Percentiles rank a stretch among this genome's conserved stretches.
These are phyloP conservation scores for Chrysopilus asiliformis DNA, from an alignment of 2,888 invertebrate species.

Conservation along the genomic window DNA sequence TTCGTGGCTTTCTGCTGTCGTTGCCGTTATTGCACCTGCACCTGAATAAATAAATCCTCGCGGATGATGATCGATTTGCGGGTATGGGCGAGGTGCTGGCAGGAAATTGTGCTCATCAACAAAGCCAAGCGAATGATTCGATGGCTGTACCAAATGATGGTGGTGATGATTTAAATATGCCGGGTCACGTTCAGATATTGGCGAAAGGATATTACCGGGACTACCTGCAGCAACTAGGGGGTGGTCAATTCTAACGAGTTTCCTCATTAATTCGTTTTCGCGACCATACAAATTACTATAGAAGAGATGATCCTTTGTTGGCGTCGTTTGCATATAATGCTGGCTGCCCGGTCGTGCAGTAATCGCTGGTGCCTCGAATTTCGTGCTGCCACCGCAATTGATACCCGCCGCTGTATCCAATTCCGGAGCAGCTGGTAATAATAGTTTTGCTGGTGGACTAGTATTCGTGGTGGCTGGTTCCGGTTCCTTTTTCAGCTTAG, in stretches of 20 bases:
- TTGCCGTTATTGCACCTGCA: too few species aligned
- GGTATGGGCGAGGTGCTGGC: too few species aligned
- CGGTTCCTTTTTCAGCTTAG: conserved; percentile 20
- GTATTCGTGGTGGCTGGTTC: conserved; percentile 3
- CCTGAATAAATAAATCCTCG: too few species aligned
- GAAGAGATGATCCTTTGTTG: conserved; percentile 16
- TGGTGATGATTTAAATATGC: too few species aligned
- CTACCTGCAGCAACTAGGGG: too few species aligned
- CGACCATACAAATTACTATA: conserved; percentile 18
- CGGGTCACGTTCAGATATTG: too few species aligned
- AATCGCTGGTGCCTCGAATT: conserved; percentile 10
- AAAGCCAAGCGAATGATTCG: too few species aligned
- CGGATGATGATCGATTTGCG: too few species aligned
- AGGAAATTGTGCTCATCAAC: too few species aligned
- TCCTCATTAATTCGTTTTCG: conserved; percentile 19
- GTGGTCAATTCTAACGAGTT: conserved; percentile 12
- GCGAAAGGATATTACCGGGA: too few species aligned
- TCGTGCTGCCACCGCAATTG: conserved; percentile 12
- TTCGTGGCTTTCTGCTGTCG: too few species aligned
- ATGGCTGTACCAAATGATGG: too few species aligned
- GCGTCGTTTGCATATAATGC: conserved; percentile 1
- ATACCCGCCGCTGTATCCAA: conserved; percentile 10
- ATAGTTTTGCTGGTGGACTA: conserved; percentile 11
- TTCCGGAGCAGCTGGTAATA: conserved; percentile 5
- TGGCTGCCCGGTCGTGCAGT: conserved; percentile 10